These are phyloP conservation scores for Bos indicus DNA, from an alignment of 2,113 vertebrate genomes.

Conservation along the genomic window DNA sequence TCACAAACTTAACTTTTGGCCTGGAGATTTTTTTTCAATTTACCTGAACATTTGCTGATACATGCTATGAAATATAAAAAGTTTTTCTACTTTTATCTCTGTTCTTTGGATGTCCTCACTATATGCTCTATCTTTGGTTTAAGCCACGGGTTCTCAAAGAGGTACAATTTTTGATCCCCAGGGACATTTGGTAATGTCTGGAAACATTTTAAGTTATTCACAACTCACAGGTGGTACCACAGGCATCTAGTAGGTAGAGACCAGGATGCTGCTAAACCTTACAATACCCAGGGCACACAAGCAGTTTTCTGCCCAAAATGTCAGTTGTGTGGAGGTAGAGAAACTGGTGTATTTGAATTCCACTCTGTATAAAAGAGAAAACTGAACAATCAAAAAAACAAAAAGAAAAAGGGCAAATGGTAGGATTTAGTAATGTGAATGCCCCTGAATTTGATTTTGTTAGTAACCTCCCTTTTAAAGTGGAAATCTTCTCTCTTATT, in stretches of 20 bases:
- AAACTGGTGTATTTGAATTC: neutral
- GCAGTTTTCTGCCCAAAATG: neutral
- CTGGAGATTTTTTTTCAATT: neutral
- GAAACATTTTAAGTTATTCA: neutral
- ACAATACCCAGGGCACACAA: neutral
- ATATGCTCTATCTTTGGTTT: neutral
- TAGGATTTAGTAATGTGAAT: neutral
- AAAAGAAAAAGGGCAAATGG: neutral
- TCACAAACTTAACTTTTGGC: neutral
- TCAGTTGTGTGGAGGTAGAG: neutral
- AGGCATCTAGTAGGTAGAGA: no score
- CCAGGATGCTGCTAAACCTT: neutral
- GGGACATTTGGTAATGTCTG: neutral
- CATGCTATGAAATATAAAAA: neutral
- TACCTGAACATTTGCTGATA: neutral
- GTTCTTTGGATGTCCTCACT: neutral
- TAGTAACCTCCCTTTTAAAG: neutral
- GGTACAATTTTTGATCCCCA: neutral
- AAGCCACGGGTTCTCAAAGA: neutral
- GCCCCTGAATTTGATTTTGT: neutral
- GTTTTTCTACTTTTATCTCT: neutral
- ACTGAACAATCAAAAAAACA: neutral
- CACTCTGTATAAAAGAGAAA: neutral
- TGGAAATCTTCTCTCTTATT: neutral
- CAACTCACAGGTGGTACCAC: rapidly evolving